Base-by-base conservation (phyloP, 2,797 vertebrate genomes). In the Hirundo rustica region DNA sequence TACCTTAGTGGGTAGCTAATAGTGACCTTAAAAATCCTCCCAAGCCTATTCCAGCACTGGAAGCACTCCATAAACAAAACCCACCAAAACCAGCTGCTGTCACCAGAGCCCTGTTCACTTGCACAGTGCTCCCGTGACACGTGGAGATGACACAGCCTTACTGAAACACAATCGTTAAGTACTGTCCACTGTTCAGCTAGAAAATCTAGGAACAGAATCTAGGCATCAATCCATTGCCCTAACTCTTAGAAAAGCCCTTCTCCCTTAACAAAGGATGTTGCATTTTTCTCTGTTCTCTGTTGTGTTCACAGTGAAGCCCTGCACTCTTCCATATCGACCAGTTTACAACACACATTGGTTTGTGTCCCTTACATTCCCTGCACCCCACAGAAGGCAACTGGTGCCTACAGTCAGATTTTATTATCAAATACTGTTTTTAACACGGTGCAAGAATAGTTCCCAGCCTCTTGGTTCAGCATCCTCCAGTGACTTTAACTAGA, bases 291-390 rank as follows among this genome's bases (percentile, higher is more conserved):
- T 34, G 42, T 64, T 89, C 70, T 51, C 82, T 60, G 45, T 5
- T 1, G 23, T 34, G 32, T 61, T 83, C 30, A 23, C 34, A 60
- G n/a, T 19, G 48, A 38, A 16, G 62, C 44, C 54, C 61, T 50
- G 51, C 66, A 47, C 18, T 3, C 18, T 22, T 67, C 36, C 16
- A 0, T 6, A 17, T 21, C 8, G 0, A 1, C 38, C 73, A 45
- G 17, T 71, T 67, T 14, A 23, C 17, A 40, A 10, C 5, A 8
- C 61, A 38, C n/a, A 10, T 0, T 5, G 26, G 8, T 21, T 47
- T 19, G 79, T 27, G 30, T 23, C 53, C 60, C 36, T 34, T 18
- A 16, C 16, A 11, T 20, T 42, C 74, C 32, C 51, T 67, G 54
- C 12, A 3, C 26, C 23, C 42, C 25, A 29, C 26, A 22, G 23